Evolutionary conservation across 2,113 vertebrate genomes (phyloP).

Genomic region (Vicugna pacos): DNA sequence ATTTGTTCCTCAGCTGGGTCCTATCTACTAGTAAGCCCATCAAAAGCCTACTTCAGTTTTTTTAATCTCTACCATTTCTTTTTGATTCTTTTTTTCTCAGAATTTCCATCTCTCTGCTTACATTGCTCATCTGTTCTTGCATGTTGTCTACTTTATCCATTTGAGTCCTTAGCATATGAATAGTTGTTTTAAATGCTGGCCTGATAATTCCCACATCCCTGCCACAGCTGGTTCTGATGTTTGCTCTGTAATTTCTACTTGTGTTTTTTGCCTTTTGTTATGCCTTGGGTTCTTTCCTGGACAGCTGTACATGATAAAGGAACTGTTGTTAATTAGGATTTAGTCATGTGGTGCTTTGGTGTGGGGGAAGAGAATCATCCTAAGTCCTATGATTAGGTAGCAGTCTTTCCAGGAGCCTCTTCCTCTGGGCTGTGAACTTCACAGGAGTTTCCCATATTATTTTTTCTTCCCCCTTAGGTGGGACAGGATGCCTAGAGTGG

Average conservation of each 20-base stretch:
- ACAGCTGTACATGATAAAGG: not conserved
- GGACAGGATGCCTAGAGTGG: not conserved
- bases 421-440: not conserved
- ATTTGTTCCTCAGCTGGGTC: not conserved
- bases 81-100: not conserved
- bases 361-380: not conserved
- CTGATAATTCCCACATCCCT: not conserved
- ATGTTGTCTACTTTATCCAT: not conserved
- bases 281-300: not conserved
- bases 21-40: not conserved
- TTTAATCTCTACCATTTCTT: not conserved
- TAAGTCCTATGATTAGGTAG: not conserved
- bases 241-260: not conserved
- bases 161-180: not conserved
- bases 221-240: not conserved
- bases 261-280: not conserved
- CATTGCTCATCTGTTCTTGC: not conserved
- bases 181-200: not conserved
- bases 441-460: not conserved
- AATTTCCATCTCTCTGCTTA: not conserved
- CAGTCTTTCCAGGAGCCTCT: not conserved
- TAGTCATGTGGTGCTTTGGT: not conserved
- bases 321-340: not conserved
- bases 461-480: not conserved
- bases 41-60: not conserved